Base-by-base conservation (phyloP, 2,797 vertebrate genomes). In the Moxostoma hubbsi region DNA sequence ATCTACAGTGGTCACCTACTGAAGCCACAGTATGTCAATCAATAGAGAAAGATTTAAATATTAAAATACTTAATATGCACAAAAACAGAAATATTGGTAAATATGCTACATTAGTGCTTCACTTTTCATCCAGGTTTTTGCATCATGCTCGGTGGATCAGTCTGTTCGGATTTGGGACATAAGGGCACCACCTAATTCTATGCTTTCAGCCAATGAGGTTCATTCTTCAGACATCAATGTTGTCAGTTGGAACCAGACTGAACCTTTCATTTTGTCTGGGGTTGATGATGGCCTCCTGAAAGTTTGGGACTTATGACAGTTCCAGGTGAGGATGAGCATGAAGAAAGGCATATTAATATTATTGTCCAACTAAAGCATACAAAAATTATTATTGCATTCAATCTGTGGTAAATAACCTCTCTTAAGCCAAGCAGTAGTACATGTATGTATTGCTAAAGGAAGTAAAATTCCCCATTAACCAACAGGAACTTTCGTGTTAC, bases 1-100 rank as follows among this genome's bases (percentile, higher is more conserved):
- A 98, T 86, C 88, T 98, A 81, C 97, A 98, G 91, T 98, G 97
- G 97, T 98, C 97, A 0, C 96, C 96, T 0, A 96, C 92, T 0
- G 97, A 98, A 92, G 93, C 95, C 61, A 95, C 97, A 43, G 96
- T 97, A 90, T 73, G 93, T 88, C 59, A 11, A 4, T 54, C 12
- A 9, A n/a, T 66, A 73, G n/a, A 58, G 55, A 13, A 6, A 51
- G 6, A 73, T 58, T 5, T 36, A 36, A 36, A n/a, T 50, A 6
- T 13, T 9, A 18, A 47, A 10, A 45, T 54, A 76, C 1, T 45
- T 11, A 6, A 2, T 12, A 55, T 11, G 7, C 7, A 68, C 10
- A 55, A 1, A 18, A 50, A 5, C 10, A 9, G 9, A 59, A 53
- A 11, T 57, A 36, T 12, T 65, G 6, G 2, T 64, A 46, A 65